Percentiles rank a stretch among this genome's conserved stretches.
Conservation (phyloP, 2,888 invertebrate genomes). For the Thyatira batis region DNA sequence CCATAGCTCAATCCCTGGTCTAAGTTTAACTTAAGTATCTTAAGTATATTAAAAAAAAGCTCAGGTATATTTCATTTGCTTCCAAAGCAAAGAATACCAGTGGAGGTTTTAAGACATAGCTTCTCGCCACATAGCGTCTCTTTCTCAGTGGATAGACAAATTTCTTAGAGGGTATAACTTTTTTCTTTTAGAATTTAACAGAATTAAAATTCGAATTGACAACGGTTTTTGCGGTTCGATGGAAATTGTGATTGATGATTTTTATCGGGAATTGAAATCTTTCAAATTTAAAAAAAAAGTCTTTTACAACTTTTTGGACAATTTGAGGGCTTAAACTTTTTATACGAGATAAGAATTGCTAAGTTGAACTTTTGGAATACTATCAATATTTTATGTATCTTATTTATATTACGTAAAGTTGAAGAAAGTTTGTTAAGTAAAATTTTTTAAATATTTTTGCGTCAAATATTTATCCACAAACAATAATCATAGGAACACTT, state of each 20-base stretch:
- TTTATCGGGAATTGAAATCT: conserved; percentile 20
- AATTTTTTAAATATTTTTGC: too few species aligned
- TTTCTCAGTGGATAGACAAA: conserved; percentile 38
- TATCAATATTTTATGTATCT: too few species aligned
- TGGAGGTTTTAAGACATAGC: neutral
- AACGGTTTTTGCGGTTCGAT: conserved; percentile 37
- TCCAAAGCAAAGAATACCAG: too few species aligned
- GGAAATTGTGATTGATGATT: conserved; percentile 38
- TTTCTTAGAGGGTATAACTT: conserved; percentile 36
- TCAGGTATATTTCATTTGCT: too few species aligned
- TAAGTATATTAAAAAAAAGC: too few species aligned
- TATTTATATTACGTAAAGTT: too few species aligned
- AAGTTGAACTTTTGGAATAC: too few species aligned
- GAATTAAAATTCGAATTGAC: conserved; percentile 54
- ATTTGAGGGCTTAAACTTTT: neutral
- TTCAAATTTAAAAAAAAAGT: neutral
- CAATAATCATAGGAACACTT: too few species aligned
- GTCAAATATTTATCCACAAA: too few species aligned
- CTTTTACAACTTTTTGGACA: neutral
- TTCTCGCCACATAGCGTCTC: conserved; percentile 11
- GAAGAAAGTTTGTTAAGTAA: too few species aligned
- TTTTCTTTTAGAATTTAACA: conserved; percentile 24
- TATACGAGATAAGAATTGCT: neutral
- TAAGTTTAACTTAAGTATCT: too few species aligned
- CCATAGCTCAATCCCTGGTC: too few species aligned